These are phyloP conservation scores for Alosa alosa DNA, from an alignment of 2,113 vertebrate species.

Conservation along the genomic window DNA sequence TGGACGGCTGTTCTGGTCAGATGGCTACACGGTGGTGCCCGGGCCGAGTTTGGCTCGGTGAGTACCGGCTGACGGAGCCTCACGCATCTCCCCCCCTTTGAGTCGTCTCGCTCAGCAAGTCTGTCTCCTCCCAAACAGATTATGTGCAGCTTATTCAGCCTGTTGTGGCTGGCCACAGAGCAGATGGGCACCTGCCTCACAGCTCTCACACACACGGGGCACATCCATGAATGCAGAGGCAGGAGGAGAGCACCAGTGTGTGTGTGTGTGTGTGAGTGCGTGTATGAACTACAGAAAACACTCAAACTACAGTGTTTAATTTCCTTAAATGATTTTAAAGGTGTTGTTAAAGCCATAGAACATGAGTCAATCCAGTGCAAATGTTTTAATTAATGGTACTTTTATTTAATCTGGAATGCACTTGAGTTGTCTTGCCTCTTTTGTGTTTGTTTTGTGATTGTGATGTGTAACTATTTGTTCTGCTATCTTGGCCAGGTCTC, in stretches of 20 bases:
- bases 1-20: not conserved
- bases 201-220: not conserved
- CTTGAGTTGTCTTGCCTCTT: too few relatives aligned
- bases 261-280: not conserved
- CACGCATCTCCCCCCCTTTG: not conserved
- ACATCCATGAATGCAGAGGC: not conserved
- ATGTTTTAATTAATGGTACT: too few relatives aligned
- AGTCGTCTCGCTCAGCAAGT: not conserved
- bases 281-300: too few relatives aligned
- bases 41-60: not conserved
- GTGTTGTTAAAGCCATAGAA: too few relatives aligned
- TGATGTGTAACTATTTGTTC: too few relatives aligned
- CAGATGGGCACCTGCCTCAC: not conserved
- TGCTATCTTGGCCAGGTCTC: too few relatives aligned
- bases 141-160: not conserved
- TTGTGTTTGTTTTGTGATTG: too few relatives aligned
- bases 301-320: too few relatives aligned
- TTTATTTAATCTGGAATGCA: too few relatives aligned
- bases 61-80: not conserved
- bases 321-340: too few relatives aligned
- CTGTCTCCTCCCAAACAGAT: not conserved
- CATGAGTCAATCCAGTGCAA: too few relatives aligned
- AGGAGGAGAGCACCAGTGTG: not conserved
- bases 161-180: not conserved
- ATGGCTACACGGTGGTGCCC: not conserved